Percentiles rank a stretch among this genome's conserved stretches.
Evolutionary conservation across 1,140 invertebrate species (phyloP).

Genomic region (Pteromalus puparum): DNA sequence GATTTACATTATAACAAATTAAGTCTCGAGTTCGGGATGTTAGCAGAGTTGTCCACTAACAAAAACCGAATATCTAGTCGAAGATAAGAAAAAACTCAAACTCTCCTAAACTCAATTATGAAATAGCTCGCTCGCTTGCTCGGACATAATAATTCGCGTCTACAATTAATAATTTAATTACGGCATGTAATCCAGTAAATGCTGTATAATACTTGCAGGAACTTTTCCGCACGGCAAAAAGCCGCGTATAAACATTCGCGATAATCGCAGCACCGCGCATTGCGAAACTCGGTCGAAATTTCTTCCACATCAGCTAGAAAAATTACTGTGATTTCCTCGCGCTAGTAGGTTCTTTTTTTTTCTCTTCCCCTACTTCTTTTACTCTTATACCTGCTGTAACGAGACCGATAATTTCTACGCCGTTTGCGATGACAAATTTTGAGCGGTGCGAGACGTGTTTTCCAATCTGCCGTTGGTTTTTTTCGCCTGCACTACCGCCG

Average conservation of each 20-base stretch:
- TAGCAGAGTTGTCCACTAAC: too few species aligned
- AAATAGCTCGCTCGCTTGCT: background rate
- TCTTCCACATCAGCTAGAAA: background rate
- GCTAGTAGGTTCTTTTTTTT: too few species aligned
- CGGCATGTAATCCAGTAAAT: slow-evolving; percentile 13
- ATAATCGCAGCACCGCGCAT: slow-evolving; percentile 20
- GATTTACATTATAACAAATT: too few species aligned
- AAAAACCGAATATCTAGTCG: background rate
- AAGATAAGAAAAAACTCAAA: background rate
- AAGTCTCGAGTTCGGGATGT: too few species aligned
- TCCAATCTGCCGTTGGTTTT: too few species aligned
- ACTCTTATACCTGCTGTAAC: too few species aligned
- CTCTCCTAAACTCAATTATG: background rate
- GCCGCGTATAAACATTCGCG: slow-evolving; percentile 2
- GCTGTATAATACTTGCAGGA: background rate
- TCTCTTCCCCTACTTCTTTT: too few species aligned
- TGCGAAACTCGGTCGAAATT: slow-evolving; percentile 40
- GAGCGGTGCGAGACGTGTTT: background rate
- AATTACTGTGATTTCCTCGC: slow-evolving; percentile 27
- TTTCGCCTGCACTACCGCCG: too few species aligned
- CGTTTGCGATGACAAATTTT: background rate
- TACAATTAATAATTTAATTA: slow-evolving; percentile 36
- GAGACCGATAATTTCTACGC: background rate
- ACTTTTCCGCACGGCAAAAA: background rate
- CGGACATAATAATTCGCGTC: background rate